Evolutionary conservation across 2,113 vertebrate species (phyloP), one percentile per base, ranked within the genome.

Genomic region (Dicaeum eximium): DNA sequence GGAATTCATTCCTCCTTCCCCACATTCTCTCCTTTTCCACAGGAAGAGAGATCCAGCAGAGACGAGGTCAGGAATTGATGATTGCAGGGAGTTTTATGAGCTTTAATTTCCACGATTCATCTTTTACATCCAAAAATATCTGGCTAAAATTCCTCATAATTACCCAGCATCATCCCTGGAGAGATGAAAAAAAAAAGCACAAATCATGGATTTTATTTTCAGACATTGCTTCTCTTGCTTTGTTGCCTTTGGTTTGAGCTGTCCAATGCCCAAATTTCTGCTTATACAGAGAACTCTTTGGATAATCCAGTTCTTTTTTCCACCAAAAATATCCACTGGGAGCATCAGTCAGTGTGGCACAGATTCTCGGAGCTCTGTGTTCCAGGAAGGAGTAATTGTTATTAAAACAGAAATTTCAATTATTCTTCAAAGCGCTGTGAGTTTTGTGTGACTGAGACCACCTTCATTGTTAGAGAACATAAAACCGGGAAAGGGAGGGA

Each of bases 311-410:
- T 11, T 45, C 3, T 62, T 78, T 69, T 24, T 3, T 3, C 11
- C 7, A 3, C 9, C 14, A 21, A 58, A 69, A 33, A 14, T 33
- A 35, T 33, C 44, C 14, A 5, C 48, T 31, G 30, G 45, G 13
- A 87, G 6, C 31, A 51, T 44, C 65, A 58, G 19, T 2, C 45
- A 37, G 33, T 0, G 4, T 22, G 33, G 30, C 62, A 25, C 6
- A 18, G 19, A 18, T 48, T 38, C 11, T 13, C 1, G 0, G 50
- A 58, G 11, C 38, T 20, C 9, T 2, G 1, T 37, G 13, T 31
- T 70, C 30, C 20, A 56, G 27, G n/a, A 73, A 86, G 21, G 1
- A 62, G 3, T 14, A 61, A 80, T 8, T 78, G 33, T 1, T 53
- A 24, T 40, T 51, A 42, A 67, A 90, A 65, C 27, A 7, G 18